These are phyloP conservation scores for Emesis castigata DNA, from an alignment of 2,888 invertebrate species.

Conservation along the genomic window DNA sequence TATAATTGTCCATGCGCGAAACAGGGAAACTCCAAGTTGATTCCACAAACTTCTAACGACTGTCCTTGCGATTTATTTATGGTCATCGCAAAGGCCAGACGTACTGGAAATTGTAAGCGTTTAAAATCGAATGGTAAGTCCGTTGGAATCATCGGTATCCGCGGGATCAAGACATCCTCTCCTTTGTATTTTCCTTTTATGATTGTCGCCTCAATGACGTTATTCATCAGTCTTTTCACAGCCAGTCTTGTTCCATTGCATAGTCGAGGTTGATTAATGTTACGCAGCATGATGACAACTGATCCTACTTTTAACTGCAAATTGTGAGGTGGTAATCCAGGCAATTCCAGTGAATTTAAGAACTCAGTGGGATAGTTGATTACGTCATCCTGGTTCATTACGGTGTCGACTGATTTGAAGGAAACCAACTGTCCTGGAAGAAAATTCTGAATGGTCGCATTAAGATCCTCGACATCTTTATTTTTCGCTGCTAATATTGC, in stretches of 20 bases:
- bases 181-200: constrained; percentile 10
- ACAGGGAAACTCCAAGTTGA: constrained; percentile 31
- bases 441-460: constrained; percentile 40
- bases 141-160: too few relatives aligned
- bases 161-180: too few relatives aligned
- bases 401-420: constrained; percentile 51
- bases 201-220: constrained; percentile 16
- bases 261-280: constrained; percentile 14
- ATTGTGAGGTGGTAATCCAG: constrained; percentile 36
- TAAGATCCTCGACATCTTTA: constrained; percentile 56
- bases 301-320: constrained; percentile 35
- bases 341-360: constrained; percentile 43
- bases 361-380: too few relatives aligned
- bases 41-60: constrained; percentile 32
- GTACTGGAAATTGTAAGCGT: too few relatives aligned
- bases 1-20: constrained; percentile 30
- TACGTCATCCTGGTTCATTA: constrained; percentile 51
- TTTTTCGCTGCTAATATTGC: constrained; percentile 70
- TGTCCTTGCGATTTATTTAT: constrained; percentile 39
- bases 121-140: too few relatives aligned
- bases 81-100: constrained; percentile 20
- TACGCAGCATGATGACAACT: constrained; percentile 23
- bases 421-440: constrained; percentile 29
- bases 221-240: constrained; percentile 23
- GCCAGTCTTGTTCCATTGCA: constrained; percentile 26